Base-by-base conservation (phyloP, 1,140 invertebrate species). In the Planococcus citri region DNA sequence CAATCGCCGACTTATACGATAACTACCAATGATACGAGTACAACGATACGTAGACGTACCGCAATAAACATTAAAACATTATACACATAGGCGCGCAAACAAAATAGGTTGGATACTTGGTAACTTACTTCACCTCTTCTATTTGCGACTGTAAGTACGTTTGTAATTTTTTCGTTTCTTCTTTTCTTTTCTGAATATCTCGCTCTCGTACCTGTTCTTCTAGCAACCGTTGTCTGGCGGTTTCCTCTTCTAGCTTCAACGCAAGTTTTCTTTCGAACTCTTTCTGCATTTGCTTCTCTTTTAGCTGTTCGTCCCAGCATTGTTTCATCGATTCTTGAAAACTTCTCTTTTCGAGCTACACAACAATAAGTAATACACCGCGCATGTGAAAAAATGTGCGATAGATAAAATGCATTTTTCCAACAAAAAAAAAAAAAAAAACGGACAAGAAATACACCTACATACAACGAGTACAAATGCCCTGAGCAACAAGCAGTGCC, bases 321-420 rank as follows among this genome's bases (percentile, higher is more conserved):
- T 64, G 3, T 6, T 64, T 64, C 60, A 64, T 64, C 60, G 60
- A 64, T 24, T 64, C 60, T 64, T 64, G 60, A 64, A 3, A 22
- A 24, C 20, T 22, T 24, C 24, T 64, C 22, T 64, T 64, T 4
- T 64, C 22, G 22, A 64, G 2, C 60, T 64, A 17, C 22, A 25
- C 1, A 24, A n/a, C n/a, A n/a, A n/a, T n/a, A n/a, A n/a, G n/a
- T n/a, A n/a, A n/a, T n/a, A n/a, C n/a, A n/a, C n/a, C n/a, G n/a
- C n/a, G n/a, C n/a, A n/a, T n/a, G n/a, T n/a, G n/a, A n/a, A n/a
- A n/a, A n/a, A n/a, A n/a, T n/a, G n/a, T n/a, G n/a, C n/a, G n/a
- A n/a, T n/a, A n/a, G n/a, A n/a, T n/a, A n/a, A n/a, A n/a, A n/a
- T n/a, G n/a, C n/a, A n/a, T n/a, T n/a, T n/a, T n/a, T n/a, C n/a